Percentiles rank a stretch among this genome's conserved stretches.
Evolutionary conservation across 37 sponge, comb jelly and placozoan species (phyloP).

Genomic region (Halisarca cf. caerulea): DNA sequence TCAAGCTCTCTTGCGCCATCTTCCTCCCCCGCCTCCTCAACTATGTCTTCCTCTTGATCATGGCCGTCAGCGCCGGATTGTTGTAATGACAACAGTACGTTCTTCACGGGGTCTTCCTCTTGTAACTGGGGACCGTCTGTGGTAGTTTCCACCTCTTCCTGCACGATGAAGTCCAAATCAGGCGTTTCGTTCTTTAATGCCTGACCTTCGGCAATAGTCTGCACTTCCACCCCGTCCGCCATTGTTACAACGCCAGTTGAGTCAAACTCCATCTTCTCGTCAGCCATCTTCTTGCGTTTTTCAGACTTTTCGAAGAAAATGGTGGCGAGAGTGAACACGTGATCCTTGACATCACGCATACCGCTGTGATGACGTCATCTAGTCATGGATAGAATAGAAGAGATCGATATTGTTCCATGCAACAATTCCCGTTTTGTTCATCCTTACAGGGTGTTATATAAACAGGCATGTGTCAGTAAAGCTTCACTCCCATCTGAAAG

Average conservation of each 20-base stretch:
- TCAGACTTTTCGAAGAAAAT: background rate
- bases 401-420: conserved; percentile 58
- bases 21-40: conserved; percentile 33
- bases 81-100: conserved; percentile 80
- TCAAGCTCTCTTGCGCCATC: conserved; percentile 55
- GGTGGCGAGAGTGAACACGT: background rate
- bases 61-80: conserved; percentile 52
- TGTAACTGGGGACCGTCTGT: conserved; percentile 67
- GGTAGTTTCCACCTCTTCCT: conserved; percentile 87
- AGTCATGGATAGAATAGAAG: conserved; percentile 68
- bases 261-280: conserved; percentile 32
- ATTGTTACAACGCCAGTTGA: conserved; percentile 12
- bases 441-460: conserved; percentile 79
- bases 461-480: conserved; percentile 60
- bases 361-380: background rate
- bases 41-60: conserved; percentile 15
- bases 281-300: conserved; percentile 7
- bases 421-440: conserved; percentile 71
- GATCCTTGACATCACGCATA: background rate
- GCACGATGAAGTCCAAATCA: conserved; percentile 83
- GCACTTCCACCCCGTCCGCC: conserved; percentile 81
- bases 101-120: conserved; percentile 80
- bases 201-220: conserved; percentile 77
- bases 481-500: background rate
- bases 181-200: conserved; percentile 41